phyloP scores from a whole-genome alignment of 2,113 vertebrate genomes.

The Pycnonotus jocosus region DNA sequence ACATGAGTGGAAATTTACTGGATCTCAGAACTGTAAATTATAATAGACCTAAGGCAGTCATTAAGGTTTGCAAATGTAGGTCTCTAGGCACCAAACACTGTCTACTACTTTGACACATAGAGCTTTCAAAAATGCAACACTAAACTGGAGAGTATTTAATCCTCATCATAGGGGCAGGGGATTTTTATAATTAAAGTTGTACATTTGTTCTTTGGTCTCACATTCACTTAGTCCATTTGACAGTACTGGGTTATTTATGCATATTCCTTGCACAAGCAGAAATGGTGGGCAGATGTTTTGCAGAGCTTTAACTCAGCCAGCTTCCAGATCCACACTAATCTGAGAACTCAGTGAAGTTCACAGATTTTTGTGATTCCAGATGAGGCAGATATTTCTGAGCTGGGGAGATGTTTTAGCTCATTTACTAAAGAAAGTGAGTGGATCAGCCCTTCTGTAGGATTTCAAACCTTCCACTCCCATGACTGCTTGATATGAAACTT shows the following conservation, averaged over 20 bases:
- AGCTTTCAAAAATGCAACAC: background rate
- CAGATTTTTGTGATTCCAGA: background rate
- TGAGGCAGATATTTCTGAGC: background rate
- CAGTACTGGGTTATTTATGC: background rate
- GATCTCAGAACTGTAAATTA: background rate
- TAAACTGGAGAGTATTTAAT: slow-evolving; percentile 1
- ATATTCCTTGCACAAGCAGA: background rate
- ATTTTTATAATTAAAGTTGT: background rate
- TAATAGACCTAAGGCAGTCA: background rate
- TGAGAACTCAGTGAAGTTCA: background rate
- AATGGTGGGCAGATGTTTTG: background rate
- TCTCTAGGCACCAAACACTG: background rate
- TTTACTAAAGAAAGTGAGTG: background rate
- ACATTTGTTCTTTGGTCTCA: background rate
- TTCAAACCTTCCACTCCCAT: background rate
- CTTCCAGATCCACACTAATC: background rate
- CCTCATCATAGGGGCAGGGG: background rate
- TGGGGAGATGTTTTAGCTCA: background rate
- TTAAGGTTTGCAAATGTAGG: background rate
- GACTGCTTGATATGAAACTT: background rate
- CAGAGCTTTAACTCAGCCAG: background rate
- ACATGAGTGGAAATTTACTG: background rate
- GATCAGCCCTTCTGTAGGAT: background rate
- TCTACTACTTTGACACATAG: background rate
- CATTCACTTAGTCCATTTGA: background rate